A percentile compares a stretch with the other conserved stretches of the same genome.
Conservation (phyloP, 2,113 vertebrate genomes). For the Albula glossodonta region DNA sequence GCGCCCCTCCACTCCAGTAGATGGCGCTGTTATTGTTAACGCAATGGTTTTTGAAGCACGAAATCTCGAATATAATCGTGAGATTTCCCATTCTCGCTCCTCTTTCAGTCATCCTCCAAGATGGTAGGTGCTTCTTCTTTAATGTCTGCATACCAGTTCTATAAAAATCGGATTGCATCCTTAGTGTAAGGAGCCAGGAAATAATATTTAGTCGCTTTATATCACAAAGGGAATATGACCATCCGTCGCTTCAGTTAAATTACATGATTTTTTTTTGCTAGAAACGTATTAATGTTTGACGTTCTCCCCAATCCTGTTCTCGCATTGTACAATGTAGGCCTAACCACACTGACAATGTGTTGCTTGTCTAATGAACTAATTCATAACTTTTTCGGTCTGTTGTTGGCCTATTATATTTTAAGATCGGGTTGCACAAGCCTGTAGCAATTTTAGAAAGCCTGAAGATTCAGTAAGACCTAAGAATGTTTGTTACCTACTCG, state of each 20-base stretch:
- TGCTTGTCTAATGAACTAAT: not conserved
- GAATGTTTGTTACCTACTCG: no score
- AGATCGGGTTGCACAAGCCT: not conserved
- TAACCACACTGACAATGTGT: not conserved
- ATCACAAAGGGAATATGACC: not conserved
- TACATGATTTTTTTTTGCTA: not conserved
- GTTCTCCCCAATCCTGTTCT: not conserved
- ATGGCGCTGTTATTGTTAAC: slow-evolving; percentile 59
- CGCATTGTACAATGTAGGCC: not conserved
- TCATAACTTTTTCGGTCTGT: not conserved
- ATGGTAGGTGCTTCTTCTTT: slow-evolving; percentile 65
- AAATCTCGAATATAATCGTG: slow-evolving; percentile 68
- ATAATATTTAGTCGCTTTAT: accelerated
- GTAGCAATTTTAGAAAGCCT: not conserved
- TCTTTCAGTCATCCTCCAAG: slow-evolving; percentile 66
- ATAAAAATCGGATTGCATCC: slow-evolving; percentile 59
- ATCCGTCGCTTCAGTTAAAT: slow-evolving; percentile 1
- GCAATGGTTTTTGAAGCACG: slow-evolving; percentile 45
- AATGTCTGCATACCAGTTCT: not conserved
- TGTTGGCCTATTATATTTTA: not conserved
- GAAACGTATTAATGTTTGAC: not conserved
- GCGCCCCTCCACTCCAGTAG: slow-evolving; percentile 45
- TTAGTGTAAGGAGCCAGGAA: not conserved
- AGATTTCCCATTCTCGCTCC: slow-evolving; percentile 56
- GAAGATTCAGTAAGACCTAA: not conserved